Evolutionary conservation across 1,140 invertebrate species (phyloP).

Genomic region (Parasteatoda tepidariorum): DNA sequence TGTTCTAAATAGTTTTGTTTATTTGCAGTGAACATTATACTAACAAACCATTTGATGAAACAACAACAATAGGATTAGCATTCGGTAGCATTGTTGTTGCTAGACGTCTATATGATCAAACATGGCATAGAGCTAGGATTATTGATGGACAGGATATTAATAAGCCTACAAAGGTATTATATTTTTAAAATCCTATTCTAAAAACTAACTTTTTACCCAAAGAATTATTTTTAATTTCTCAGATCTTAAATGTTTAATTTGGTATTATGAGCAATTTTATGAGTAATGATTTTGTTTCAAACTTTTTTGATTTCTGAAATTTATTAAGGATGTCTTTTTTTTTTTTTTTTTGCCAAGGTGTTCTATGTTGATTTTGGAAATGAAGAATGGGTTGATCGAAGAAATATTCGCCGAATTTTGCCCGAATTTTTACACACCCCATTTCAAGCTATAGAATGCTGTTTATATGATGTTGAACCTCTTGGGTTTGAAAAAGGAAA

Average conservation of each 20-base stretch:
- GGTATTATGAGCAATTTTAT: background rate
- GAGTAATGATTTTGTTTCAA: background rate
- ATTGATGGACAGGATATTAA: slow-evolving; percentile 15
- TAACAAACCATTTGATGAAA: slow-evolving; percentile 21
- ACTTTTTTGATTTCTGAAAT: background rate
- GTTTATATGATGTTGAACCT: slow-evolving; percentile 33
- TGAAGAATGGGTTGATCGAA: slow-evolving; percentile 28
- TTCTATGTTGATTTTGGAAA: slow-evolving; percentile 54
- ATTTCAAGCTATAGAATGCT: slow-evolving; percentile 54
- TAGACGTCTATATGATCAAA: background rate
- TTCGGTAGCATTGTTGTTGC: slow-evolving; percentile 40
- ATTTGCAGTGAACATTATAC: slow-evolving; percentile 8
- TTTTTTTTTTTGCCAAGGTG: slow-evolving; percentile 8
- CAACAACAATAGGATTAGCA: slow-evolving; percentile 17
- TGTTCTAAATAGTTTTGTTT: too few species aligned
- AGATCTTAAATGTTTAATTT: background rate
- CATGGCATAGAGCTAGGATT: slow-evolving; percentile 33
- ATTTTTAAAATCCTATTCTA: too few species aligned
- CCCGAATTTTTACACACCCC: slow-evolving; percentile 20
- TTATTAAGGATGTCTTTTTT: background rate
- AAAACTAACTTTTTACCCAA: too few species aligned
- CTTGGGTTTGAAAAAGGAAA: slow-evolving; percentile 12
- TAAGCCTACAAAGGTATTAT: slow-evolving; percentile 12
- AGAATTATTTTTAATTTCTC: too few species aligned
- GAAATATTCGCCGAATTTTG: slow-evolving; percentile 21